Base-by-base conservation (phyloP, 2,113 vertebrate species). In the Chauna torquata region DNA sequence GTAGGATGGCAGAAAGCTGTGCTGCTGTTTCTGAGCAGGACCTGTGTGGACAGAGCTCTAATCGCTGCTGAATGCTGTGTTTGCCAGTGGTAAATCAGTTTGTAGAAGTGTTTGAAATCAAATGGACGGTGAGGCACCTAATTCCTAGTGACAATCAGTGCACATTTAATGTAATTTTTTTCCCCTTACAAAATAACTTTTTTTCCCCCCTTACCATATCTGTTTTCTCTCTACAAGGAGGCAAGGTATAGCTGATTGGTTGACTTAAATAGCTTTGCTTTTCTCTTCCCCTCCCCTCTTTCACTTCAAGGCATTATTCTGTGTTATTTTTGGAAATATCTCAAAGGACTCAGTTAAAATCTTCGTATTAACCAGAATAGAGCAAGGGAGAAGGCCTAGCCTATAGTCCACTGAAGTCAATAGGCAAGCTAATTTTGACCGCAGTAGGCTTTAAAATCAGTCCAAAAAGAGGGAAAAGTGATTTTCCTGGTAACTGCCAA, bases 171-270 rank as follows among this genome's bases (percentile, higher is more conserved):
- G 52, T 28, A 17, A 30, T 32, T 25, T 52, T 50, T 52, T 44
- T 6, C 25, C 22, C 59, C 27, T 58, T 55, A 38, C 17, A 45
- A 62, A 34, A 68, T 58, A 45, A 23, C 42, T 42, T 42, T 42
- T 42, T 42, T 42, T 42, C 12, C 32, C 55, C 45, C 45, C 55
- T 58, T n/a, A 22, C 9, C 0, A 0, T 61, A 27, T 47, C 42
- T 62, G 5, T 69, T 76, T 38, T n/a, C 16, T 40, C 16, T 32
- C 7, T 25, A 19, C 5, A 44, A 54, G 44, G 38, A n/a, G n/a
- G 9, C 0, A 28, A 58, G 32, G 3, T 75, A 12, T 11, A 66
- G 55, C 24, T 68, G 69, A 20, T 28, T 19, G 47, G 27, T 18
- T 72, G 34, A n/a, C 58, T 12, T 71, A 28, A 68, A 38, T 4